Percentiles rank a stretch among this genome's conserved stretches.
Conservation (phyloP, 2,888 invertebrate species). For the Antheraea yamamai region DNA sequence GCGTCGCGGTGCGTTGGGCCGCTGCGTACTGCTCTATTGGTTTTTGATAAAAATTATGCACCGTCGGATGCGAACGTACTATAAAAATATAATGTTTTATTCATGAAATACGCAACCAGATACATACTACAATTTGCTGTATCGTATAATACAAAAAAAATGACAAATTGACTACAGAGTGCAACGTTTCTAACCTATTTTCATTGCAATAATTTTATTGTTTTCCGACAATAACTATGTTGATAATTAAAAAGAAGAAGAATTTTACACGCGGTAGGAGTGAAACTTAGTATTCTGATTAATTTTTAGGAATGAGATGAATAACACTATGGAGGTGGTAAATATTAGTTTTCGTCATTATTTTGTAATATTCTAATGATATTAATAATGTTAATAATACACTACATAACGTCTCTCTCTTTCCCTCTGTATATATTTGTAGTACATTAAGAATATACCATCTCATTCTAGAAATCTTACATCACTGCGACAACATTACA, state of each 20-base stretch:
- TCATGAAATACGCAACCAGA: slow-evolving; percentile 43
- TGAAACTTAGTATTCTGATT: too few relatives aligned
- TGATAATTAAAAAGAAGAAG: not conserved
- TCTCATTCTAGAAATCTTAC: too few relatives aligned
- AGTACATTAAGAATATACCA: too few relatives aligned
- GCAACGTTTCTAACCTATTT: slow-evolving; percentile 14
- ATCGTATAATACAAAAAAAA: slow-evolving; percentile 50
- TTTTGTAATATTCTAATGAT: too few relatives aligned
- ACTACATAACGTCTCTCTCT: too few relatives aligned
- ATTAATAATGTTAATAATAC: too few relatives aligned
- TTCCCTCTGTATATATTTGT: too few relatives aligned
- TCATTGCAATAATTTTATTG: not conserved
- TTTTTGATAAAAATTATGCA: slow-evolving; percentile 68
- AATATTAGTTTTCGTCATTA: too few relatives aligned
- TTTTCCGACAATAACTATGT: not conserved
- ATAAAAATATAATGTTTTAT: slow-evolving; percentile 74
- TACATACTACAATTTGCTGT: slow-evolving; percentile 47
- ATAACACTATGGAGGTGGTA: too few relatives aligned
- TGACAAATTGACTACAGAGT: slow-evolving; percentile 37
- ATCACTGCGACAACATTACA: too few relatives aligned
- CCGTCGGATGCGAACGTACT: slow-evolving; percentile 63
- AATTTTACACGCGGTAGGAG: too few relatives aligned
- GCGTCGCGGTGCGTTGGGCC: slow-evolving; percentile 32
- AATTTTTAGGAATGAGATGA: too few relatives aligned
- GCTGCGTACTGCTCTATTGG: slow-evolving; percentile 49